Conservation (phyloP, 2,113 vertebrate species). For the Tachysurus fulvidraco region DNA sequence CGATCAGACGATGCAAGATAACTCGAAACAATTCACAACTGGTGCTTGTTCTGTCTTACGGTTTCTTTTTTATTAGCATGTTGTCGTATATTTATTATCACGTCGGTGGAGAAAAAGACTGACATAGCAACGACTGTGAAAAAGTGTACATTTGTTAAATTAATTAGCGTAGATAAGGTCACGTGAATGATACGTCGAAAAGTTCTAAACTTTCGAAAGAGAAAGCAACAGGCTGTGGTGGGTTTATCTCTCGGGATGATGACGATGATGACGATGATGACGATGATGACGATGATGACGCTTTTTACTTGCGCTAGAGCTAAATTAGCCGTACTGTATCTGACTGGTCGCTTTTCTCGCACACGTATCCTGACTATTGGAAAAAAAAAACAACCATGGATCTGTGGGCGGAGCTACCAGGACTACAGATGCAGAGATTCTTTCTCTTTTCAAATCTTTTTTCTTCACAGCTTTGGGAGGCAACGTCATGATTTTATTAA, state of each 20-base stretch:
- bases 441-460: background rate
- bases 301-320: background rate
- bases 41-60: background rate
- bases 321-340: background rate
- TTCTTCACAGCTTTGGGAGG: background rate
- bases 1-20: background rate
- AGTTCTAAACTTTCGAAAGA: background rate
- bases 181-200: slow-evolving; percentile 9
- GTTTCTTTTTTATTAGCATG: background rate
- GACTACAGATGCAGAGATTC: background rate
- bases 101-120: slow-evolving; percentile 27
- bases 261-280: background rate
- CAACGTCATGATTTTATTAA: background rate
- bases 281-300: background rate
- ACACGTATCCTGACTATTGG: background rate
- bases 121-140: slow-evolving; percentile 31
- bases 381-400: background rate
- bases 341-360: background rate
- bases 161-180: background rate
- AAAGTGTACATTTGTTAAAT: background rate
- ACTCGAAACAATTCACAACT: background rate
- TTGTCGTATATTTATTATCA: slow-evolving; percentile 45
- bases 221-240: background rate
- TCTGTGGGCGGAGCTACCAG: background rate
- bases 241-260: background rate